Base-by-base conservation (phyloP, 2,888 invertebrate genomes). In the Ophioninae sp. region DNA sequence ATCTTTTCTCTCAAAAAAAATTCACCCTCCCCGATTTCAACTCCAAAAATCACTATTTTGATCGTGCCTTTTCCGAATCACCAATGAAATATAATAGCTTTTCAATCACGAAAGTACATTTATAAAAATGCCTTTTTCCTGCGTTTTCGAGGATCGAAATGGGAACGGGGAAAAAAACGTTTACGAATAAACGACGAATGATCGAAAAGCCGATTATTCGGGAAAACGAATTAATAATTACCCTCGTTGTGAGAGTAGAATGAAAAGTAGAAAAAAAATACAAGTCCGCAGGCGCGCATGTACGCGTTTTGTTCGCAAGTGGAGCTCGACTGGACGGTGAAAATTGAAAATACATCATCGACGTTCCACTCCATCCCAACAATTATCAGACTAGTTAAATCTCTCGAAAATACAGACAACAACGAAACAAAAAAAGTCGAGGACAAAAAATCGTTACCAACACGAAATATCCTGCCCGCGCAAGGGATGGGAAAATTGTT, bases 281-380 rank as follows among this genome's bases (percentile, higher is more conserved):
- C 7, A 70, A 70, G 64, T 50, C 30, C 64, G 65, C 44, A 44
- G 44, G 10, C 8, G 8, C 17, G n/a, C 20, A 0, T 17, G 7
- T 64, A 77, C 62, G 64, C 59, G 67, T 70, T 84, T 79, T 77
- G 67, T 74, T 76, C 44, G 72, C 67, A 81, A 84, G 78, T 79
- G 70, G 83, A 81, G 75, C 41, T 79, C 62, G 78, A 84, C 75
- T 68, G 67, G 72, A 68, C 67, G 56, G 75, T 73, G 57, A 68
- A 76, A 79, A 73, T 82, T 81, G 79, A 79, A 84, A 84, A 81
- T 82, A 79, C 79, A 84, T 84, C 81, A 81, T 81, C 50, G 67
- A 73, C 62, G 17, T 21, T 74, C 44, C 39, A 44, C 67, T 74
- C 72, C 39, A 41, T 2, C 62, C 59, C 61, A 59, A n/a, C 67